Evolutionary conservation across 2,113 vertebrate genomes (phyloP), one percentile per base, ranked within the genome.

Genomic region (Andinoacara biseriatus): DNA sequence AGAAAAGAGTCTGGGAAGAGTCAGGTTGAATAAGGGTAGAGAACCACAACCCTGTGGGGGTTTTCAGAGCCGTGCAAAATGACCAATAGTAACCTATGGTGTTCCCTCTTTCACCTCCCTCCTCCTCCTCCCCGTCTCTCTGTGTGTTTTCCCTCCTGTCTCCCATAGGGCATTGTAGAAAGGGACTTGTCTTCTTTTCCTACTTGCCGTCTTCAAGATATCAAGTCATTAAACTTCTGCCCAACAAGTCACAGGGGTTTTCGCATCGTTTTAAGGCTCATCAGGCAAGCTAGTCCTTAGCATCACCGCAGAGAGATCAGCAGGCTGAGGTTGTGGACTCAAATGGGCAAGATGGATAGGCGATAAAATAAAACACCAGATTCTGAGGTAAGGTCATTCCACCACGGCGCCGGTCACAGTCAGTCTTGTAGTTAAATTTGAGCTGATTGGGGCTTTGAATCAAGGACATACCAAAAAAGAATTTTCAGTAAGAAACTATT

Each of bases 41-140:
- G 22, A 61, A 58, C 67, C 15, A 56, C 24, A 81, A 74, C 81
- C 60, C 88, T 89, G 80, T 87, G 82, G 88, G 85, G 87, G 89
- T 92, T 35, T 90, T 89, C 67, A 93, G 60, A 91, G 91, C 74
- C 74, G 82, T 86, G 86, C 90, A 86, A 35, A 91, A 93, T 87
- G 93, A 94, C 95, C 94, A 80, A 91, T 86, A 94, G 93, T 96
- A 95, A 96, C 95, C 95, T 90, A 76, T 85, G 61, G 58, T 89
- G 90, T 91, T 92, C 89, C 78, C 87, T 85, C 86, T 91, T 76
- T 89, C 84, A 58, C 80, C 85, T 72, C 67, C 26, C 67, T 54
- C 91, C 82, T 80, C 82, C 63, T 49, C 83, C 89, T 84, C 83
- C 49, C 9, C 22, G 7, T 91, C 46, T 93, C 83, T 52, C 3